Evolutionary conservation across 2,888 invertebrate genomes (phyloP).

Genomic region (Caenorhabditis sp.): DNA sequence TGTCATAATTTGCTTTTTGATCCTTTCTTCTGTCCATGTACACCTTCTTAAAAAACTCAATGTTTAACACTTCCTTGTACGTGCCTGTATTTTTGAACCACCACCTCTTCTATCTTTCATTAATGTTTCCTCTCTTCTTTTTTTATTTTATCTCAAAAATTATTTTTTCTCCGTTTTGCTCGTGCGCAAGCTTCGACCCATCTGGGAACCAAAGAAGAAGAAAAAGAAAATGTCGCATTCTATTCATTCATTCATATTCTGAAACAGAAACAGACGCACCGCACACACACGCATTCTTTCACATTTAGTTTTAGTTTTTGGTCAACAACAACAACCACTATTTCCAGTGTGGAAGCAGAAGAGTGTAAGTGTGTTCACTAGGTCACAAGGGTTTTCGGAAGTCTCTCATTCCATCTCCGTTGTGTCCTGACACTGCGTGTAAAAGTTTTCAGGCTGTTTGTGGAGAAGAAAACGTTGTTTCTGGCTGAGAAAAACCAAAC

Average conservation of each 20-base stretch:
- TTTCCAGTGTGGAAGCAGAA: constrained; percentile 12
- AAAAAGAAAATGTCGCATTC: constrained; percentile 21
- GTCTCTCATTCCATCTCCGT: constrained; percentile 8
- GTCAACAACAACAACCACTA: constrained; percentile 58
- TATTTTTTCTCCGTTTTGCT: constrained; percentile 12
- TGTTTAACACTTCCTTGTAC: constrained; percentile 31
- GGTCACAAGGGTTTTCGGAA: constrained; percentile 57
- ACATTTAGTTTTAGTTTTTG: constrained; percentile 28
- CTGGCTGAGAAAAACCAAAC: constrained; percentile 26
- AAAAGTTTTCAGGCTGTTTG: constrained; percentile 16
- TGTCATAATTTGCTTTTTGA: constrained; percentile 27
- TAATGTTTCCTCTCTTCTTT: neutral
- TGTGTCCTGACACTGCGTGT: constrained; percentile 36
- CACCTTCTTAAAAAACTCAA: neutral
- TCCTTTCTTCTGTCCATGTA: neutral
- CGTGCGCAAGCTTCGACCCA: constrained; percentile 1
- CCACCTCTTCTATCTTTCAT: constrained; percentile 30
- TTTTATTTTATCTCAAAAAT: constrained; percentile 3
- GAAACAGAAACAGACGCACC: constrained; percentile 48
- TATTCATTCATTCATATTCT: constrained; percentile 48
- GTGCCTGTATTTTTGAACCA: constrained; percentile 56
- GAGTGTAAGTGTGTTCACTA: constrained; percentile 53
- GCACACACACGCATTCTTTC: constrained; percentile 19
- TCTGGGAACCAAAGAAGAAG: constrained; percentile 5
- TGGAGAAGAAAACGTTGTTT: constrained; percentile 11